Conservation (phyloP, 30 jellyfish, hydroid and myxozoan species). For the Mastigias papua region DNA sequence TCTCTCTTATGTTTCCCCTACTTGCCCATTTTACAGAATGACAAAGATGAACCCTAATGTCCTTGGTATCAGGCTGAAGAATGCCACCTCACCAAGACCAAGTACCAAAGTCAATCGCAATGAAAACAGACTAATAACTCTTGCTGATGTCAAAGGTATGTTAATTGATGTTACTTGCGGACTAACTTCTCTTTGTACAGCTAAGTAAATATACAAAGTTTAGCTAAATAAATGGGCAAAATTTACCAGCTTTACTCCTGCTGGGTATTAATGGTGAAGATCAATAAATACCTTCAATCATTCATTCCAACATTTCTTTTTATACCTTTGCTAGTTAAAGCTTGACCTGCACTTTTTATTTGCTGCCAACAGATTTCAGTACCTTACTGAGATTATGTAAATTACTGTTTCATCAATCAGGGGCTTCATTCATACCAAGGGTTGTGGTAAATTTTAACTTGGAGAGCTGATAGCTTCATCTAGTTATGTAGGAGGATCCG, state of each 20-base stretch:
- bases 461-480: too few relatives aligned
- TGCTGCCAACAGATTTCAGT: too few relatives aligned
- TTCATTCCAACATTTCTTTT: not conserved
- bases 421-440: too few relatives aligned
- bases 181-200: not conserved
- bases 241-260: not conserved
- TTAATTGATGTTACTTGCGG: not conserved
- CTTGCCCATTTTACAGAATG: conserved; percentile 10
- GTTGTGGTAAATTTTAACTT: too few relatives aligned
- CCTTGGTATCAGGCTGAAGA: conserved; percentile 52
- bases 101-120: conserved; percentile 70
- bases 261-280: not conserved
- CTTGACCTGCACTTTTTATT: not conserved
- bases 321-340: not conserved
- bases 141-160: conserved; percentile 86
- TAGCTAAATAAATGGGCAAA: not conserved
- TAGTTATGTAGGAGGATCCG: too few relatives aligned
- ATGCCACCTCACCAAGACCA: conserved; percentile 82
- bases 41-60: conserved; percentile 31
- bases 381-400: too few relatives aligned
- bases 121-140: conserved; percentile 70
- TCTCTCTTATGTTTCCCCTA: too few relatives aligned
- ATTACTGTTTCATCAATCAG: too few relatives aligned
- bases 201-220: not conserved
- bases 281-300: not conserved